phyloP scores from a whole-genome alignment of 2,797 vertebrate genomes.

The Anguilla pacifica region DNA sequence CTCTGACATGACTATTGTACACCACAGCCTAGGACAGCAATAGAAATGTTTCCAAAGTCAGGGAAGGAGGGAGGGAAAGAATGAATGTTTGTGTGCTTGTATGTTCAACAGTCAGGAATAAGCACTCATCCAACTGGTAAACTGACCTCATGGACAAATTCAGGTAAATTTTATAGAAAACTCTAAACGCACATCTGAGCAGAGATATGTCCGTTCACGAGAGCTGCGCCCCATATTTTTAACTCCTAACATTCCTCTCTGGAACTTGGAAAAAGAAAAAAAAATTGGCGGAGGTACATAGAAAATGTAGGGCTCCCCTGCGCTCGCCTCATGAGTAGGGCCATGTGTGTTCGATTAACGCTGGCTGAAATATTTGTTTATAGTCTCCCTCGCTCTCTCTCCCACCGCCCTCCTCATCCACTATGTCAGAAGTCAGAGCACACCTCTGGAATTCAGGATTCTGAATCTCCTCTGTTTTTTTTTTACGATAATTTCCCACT shows the following conservation, averaged over 20 bases:
- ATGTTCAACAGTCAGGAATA: constrained; percentile 4
- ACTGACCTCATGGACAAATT: background rate
- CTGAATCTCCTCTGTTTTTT: background rate
- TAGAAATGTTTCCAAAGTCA: background rate
- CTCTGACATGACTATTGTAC: background rate
- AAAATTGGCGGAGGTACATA: background rate
- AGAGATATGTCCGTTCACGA: background rate
- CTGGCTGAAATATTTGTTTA: constrained; percentile 24
- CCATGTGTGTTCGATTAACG: constrained; percentile 26
- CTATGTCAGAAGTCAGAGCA: background rate
- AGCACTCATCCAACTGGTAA: background rate
- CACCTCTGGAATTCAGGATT: background rate
- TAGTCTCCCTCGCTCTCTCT: constrained; percentile 1
- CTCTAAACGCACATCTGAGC: background rate
- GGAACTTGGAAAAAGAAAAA: background rate
- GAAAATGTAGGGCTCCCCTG: constrained; percentile 17
- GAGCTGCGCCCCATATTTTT: background rate
- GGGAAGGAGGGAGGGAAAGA: background rate
- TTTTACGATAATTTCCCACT: background rate
- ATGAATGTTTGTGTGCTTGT: background rate
- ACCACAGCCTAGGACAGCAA: background rate
- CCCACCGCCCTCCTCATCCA: background rate
- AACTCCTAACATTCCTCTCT: constrained; percentile 21
- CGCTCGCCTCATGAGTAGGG: background rate
- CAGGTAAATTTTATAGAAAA: background rate